Base-by-base conservation (phyloP, 2,888 invertebrate genomes). In the Eutolmus rufibarbis region DNA sequence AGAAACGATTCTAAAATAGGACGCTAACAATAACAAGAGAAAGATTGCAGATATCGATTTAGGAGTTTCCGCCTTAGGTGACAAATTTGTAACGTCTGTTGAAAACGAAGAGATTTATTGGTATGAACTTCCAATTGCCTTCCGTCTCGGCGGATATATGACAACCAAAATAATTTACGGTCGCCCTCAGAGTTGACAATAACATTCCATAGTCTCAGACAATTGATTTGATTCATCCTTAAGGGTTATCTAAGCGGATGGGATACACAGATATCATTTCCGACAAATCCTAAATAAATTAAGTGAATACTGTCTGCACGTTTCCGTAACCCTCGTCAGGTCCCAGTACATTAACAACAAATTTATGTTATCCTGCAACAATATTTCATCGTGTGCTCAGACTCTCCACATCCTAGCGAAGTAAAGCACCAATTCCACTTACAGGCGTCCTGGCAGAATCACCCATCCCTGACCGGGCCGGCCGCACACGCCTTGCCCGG, bases 281-380 rank as follows among this genome's bases (percentile, higher is more conserved):
- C 87, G 86, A 87, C 87, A 88, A 88, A 88, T 88, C 87, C 87
- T 88, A 88, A 88, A 88, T 88, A 88, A 88, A 88, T 88, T 88
- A 88, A 88, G 87, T 88, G 88, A 88, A 88, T 88, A 86, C 86
- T 87, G 88, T 87, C 84, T 43, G 81, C 88, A 88, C 87, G 74
- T 82, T 87, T 87, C 87, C 86, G 86, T 34, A 77, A 34, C 86
- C 77, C 57, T 86, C 84, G 46, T 88, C 84, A 86, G 87, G 84
- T 46, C 87, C 82, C 87, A 88, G 88, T 88, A 88, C 88, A 88
- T 88, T 88, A 88, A 88, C 88, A 88, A 87, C 88, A 88, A 88
- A 88, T 88, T 88, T 88, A 88, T 88, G 88, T 88, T 88, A 88
- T 88, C 88, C 88, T 88, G 88, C 88, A 88, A 88, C 87, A 79